Percentiles rank a stretch among this genome's conserved stretches.
Conservation (phyloP, 2,797 vertebrate species). For the Poeciliopsis paucimaculata region DNA sequence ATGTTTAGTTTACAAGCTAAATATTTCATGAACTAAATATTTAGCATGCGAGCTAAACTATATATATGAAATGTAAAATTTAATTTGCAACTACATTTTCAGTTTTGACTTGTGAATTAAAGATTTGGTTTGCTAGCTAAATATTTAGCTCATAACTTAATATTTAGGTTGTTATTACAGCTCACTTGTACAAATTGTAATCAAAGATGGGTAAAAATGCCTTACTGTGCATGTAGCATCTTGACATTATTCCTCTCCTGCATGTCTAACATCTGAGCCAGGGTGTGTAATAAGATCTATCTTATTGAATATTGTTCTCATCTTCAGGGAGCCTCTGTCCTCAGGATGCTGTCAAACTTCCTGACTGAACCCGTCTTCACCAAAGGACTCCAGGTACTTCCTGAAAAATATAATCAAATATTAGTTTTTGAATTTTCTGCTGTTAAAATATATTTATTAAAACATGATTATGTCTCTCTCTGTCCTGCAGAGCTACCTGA, state of each 20-base stretch:
- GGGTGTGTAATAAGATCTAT: background rate
- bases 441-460: background rate
- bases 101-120: no score
- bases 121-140: no score
- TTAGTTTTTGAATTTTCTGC: background rate
- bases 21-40: no score
- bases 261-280: background rate
- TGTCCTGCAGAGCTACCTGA: slow-evolving; percentile 86
- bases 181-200: background rate
- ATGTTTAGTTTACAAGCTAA: no score
- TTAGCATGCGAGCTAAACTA: no score
- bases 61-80: no score
- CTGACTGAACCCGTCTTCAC: slow-evolving; percentile 85
- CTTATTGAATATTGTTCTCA: background rate
- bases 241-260: background rate
- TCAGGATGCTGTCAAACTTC: slow-evolving; percentile 93
- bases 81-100: no score
- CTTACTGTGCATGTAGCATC: background rate
- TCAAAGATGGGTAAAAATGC: background rate
- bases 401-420: background rate
- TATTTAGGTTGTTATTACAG: background rate
- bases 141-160: no score
- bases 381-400: slow-evolving; percentile 84
- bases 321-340: slow-evolving; percentile 88
- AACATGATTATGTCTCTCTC: background rate